Base-by-base conservation (phyloP, 2,113 vertebrate species). In the Hydropotes inermis region DNA sequence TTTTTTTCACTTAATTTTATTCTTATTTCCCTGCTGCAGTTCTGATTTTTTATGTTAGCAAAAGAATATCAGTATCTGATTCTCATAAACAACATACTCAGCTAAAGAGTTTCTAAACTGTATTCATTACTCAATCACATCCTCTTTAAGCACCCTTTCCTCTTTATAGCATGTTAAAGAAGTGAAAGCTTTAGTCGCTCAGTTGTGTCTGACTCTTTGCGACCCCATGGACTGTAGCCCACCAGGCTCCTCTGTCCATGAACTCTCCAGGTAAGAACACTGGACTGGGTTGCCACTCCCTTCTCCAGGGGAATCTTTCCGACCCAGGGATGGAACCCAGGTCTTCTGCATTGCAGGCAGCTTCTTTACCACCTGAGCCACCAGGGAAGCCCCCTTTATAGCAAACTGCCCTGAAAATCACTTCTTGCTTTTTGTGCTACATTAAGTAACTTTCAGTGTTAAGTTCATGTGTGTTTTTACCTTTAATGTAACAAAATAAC, bases 31-130 rank as follows among this genome's bases (percentile, higher is more conserved):
- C 45, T 92, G 28, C 39, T 92, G 47, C 5, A 74, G 19, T 79
- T 96, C 27, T 93, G 28, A 87, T 93, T 95, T 95, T 93, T 93
- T 87, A 86, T 90, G 52, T 91, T 74, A 64, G 64, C 64, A 91
- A 91, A 92, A 82, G 57, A 92, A 82, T 54, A 87, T 58, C 36
- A 83, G 30, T 74, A 60, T n/a, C 82, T 74, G 52, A 94, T 82
- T 94, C 9, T 74, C 36, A 52, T 89, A 78, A 96, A 90, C 23
- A 67, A 25, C 36, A 33, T 2, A 57, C 17, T 79, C 60, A 87
- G 82, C 6, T 78, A 67, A 36, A 78, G 47, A 54, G 28, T 28
- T 89, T 78, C 67, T 84, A 70, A 94, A 50, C 57, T 88, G 61
- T 52, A 92, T 88, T 60, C 67, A 70, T 33, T 16, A 92, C 70